Evolutionary conservation across 2,888 invertebrate species (phyloP), one percentile per base, ranked within the genome.

Genomic region (Troides oblongomaculatus): DNA sequence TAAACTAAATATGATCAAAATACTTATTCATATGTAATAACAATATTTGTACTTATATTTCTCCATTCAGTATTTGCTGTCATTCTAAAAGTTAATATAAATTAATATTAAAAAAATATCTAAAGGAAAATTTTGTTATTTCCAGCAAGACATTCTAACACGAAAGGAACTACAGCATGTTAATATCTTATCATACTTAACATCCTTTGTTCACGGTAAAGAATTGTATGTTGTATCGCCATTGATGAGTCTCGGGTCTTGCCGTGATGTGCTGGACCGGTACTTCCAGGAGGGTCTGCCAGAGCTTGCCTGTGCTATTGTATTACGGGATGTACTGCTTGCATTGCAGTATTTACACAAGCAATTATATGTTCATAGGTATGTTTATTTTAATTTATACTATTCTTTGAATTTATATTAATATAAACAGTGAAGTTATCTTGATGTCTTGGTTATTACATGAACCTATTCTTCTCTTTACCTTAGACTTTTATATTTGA

Each of bases 331-430:
- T 87, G 94, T 97, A 6, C 89, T 98, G 58, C 93, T 93, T 64
- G 98, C 96, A 0, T 88, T 98, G 61, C 95, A 96, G 78, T 98
- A 98, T 86, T 93, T 98, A 72, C 98, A 98, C 84, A 94, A 94
- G 74, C 95, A 96, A 82, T 96, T 97, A 68, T 96, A 95, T 84
- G 96, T 98, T 77, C 98, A 98, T 86, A 96, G 96, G 96, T 96
- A 78, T 58, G 46, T 50, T 39, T 36, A 53, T 17, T 53, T 43
- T 39, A 39, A 39, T 39, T 39, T 10, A 10, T 10, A 39, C 39
- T 39, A 39, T 10, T 10, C 39, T 10, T 39, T 39, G 10, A 8
- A 39, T 8, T 39, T 30, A 30, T 3, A 30, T 30, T 30, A 30
- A 30, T 30, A 30, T 30, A 30, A 21, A 30, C 30, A 30, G 30